Evolutionary conservation across 2,888 invertebrate species (phyloP), one percentile per base, ranked within the genome.

Genomic region (Ennomos fuscantarius): DNA sequence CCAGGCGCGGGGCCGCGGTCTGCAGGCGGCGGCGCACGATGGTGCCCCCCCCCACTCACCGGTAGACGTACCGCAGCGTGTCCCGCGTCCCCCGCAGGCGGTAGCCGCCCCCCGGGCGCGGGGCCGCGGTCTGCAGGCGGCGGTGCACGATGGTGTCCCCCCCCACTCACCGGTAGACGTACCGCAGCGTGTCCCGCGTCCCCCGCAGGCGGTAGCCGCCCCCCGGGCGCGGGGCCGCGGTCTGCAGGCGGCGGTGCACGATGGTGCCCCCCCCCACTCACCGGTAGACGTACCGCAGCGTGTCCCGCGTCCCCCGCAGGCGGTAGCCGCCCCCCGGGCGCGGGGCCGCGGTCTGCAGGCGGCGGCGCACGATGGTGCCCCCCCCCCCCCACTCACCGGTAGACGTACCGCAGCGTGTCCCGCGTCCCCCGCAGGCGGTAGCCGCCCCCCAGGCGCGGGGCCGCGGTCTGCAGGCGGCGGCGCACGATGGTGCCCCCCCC

Each of bases 291-390:
- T 50, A 43, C 11, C 42, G 35, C 41, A 49, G 35, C 10, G 35
- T 33, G 8, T 80, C 24, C 24, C 24, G 6, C 24, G 24, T 6
- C 0, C 24, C 24, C 2, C 24, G 96, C 1, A 65, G 89, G 69
- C 93, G 92, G 24, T 75, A 61, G 6, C 84, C 87, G 69, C 93
- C 93, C 24, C 24, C 1, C n/a, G n/a, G 24, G 82, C 66, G 9
- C 80, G 78, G 6, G 91, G 81, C 0, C 88, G 83, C 90, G 42
- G 95, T 95, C 62, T 99, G 97, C 89, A n/a, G n/a, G n/a, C n/a
- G n/a, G n/a, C n/a, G n/a, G n/a, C n/a, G n/a, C n/a, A n/a, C n/a
- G n/a, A n/a, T n/a, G n/a, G n/a, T n/a, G n/a, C n/a, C n/a, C n/a
- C n/a, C n/a, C n/a, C n/a, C n/a, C n/a, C n/a, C n/a, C n/a, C n/a